These are phyloP conservation scores for Oscheius sp. DNA, from an alignment of 2,888 invertebrate genomes.

Conservation along the genomic window DNA sequence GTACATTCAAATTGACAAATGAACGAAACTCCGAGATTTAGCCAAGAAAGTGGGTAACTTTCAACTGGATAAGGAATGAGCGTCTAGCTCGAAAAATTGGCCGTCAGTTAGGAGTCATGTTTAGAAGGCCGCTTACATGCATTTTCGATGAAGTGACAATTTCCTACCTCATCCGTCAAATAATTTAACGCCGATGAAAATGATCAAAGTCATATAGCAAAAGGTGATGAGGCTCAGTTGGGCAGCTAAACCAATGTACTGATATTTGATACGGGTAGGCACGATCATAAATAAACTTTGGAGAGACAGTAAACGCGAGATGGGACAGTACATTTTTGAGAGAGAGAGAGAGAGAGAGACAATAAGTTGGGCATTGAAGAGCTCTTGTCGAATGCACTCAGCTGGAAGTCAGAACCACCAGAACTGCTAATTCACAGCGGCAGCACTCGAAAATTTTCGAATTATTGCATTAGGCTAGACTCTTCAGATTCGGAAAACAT, in stretches of 20 bases:
- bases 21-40: no score
- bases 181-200: not conserved
- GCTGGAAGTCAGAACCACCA: slow-evolving; percentile 26
- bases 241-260: slow-evolving; percentile 27
- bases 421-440: slow-evolving; percentile 34
- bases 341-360: not conserved
- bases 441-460: slow-evolving; percentile 36
- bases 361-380: slow-evolving; percentile 2
- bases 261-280: slow-evolving; percentile 31
- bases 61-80: not conserved
- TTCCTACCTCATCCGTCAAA: slow-evolving; percentile 31
- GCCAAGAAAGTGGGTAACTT: no score
- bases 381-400: slow-evolving; percentile 16
- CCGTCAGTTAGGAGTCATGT: slow-evolving; percentile 33
- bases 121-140: slow-evolving; percentile 30
- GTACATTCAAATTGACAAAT: no score
- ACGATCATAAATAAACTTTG: slow-evolving; percentile 26
- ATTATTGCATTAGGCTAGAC: slow-evolving; percentile 35
- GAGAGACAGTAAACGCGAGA: not conserved
- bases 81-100: slow-evolving; percentile 5
- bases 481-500: not conserved
- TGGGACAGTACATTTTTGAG: not conserved
- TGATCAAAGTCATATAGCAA: no score
- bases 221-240: no score
- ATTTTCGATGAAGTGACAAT: slow-evolving; percentile 33